Evolutionary conservation across 2,888 invertebrate genomes (phyloP), one percentile per base, ranked within the genome.

Genomic region (Incurvaria masculella): DNA sequence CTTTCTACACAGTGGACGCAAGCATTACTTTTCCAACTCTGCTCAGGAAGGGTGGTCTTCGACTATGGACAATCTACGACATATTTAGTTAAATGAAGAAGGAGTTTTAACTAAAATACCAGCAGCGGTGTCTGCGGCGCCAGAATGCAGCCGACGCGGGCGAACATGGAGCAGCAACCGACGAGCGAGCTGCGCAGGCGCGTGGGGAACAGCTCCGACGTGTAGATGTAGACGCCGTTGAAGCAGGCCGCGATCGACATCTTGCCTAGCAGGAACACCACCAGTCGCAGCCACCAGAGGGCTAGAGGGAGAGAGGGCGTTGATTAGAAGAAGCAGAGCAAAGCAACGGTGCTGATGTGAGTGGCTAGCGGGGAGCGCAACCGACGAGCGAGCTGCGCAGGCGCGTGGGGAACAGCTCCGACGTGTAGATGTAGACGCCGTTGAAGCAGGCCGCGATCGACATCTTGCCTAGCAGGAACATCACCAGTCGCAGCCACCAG

Each of bases 271-370:
- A 33, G 14, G 14, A 33, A 33, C 14, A 33, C 33, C 4, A 33
- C 11, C 19, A 73, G 74, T 10, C 63, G 61, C 45, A 74, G 55
- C 75, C 75, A 76, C 0, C 70, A 52, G 45, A 72, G 41, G 1
- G 52, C 76, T 76, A 62, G 1, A 58, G n/a, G n/a, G n/a, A n/a
- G n/a, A n/a, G n/a, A n/a, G n/a, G n/a, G n/a, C n/a, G n/a, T n/a
- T n/a, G n/a, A n/a, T n/a, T n/a, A n/a, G n/a, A n/a, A n/a, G n/a
- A n/a, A n/a, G n/a, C n/a, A n/a, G n/a, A n/a, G n/a, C n/a, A n/a
- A n/a, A n/a, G n/a, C n/a, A n/a, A n/a, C n/a, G n/a, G n/a, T n/a
- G n/a, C n/a, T n/a, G n/a, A n/a, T n/a, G n/a, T n/a, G n/a, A n/a
- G n/a, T n/a, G n/a, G n/a, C n/a, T n/a, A n/a, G n/a, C n/a, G n/a